Percentiles rank a stretch among this genome's conserved stretches.
Evolutionary conservation across 1,140 invertebrate genomes (phyloP).

Genomic region (Calephelis virginiensis): DNA sequence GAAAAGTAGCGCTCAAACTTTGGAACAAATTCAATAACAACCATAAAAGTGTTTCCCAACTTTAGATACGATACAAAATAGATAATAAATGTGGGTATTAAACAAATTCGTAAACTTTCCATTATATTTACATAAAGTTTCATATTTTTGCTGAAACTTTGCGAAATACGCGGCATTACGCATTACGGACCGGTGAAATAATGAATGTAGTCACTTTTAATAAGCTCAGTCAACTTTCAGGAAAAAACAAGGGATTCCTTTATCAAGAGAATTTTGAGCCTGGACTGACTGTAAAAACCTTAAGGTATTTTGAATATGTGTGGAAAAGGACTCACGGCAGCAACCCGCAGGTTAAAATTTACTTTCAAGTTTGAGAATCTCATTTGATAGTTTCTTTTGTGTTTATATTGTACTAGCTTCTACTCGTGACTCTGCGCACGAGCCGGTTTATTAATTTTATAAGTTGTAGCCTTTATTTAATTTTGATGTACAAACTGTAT

Average conservation of each 20-base stretch:
- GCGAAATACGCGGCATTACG: not conserved
- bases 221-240: conserved; percentile 46
- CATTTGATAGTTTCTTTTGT: too few species aligned
- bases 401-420: too few species aligned
- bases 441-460: too few species aligned
- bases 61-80: conserved; percentile 1
- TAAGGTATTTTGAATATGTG: conserved; percentile 73
- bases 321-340: conserved; percentile 74
- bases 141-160: conserved; percentile 10
- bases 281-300: conserved; percentile 53
- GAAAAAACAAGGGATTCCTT: conserved; percentile 69
- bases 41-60: not conserved
- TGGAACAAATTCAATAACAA: conserved; percentile 12
- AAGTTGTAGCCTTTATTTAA: too few species aligned
- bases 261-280: conserved; percentile 65
- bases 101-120: conserved; percentile 12
- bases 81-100: conserved; percentile 8
- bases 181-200: conserved; percentile 39
- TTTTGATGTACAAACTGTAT: too few species aligned
- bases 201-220: conserved; percentile 41
- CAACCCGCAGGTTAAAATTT: conserved; percentile 52
- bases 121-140: conserved; percentile 18
- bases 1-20: conserved; percentile 3
- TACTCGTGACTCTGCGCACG: too few species aligned
- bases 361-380: too few species aligned